Evolutionary conservation across 2,113 vertebrate species (phyloP).

Genomic region (Halichoerus grypus): DNA sequence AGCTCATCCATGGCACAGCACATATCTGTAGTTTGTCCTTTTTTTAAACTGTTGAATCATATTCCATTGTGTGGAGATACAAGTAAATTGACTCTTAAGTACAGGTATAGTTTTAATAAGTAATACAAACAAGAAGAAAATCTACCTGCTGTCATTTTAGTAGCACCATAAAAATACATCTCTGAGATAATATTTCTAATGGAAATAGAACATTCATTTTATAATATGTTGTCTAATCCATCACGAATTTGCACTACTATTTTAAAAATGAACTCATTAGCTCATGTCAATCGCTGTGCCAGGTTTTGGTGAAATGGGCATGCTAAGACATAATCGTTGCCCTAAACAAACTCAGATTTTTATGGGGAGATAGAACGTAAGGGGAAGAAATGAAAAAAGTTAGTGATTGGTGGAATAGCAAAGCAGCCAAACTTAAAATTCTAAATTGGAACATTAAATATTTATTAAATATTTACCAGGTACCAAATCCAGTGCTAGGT

Average conservation of each 20-base stretch:
- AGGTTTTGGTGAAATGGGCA: neutral
- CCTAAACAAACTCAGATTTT: neutral
- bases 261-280: constrained; percentile 13
- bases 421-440: neutral
- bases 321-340: neutral
- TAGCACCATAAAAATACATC: neutral
- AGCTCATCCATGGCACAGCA: neutral
- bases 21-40: neutral
- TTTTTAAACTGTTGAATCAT: neutral
- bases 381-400: neutral
- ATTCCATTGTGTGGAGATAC: neutral
- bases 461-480: neutral
- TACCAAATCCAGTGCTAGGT: neutral
- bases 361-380: neutral
- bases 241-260: neutral
- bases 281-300: neutral
- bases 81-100: neutral
- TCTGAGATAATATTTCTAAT: neutral
- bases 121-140: neutral
- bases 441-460: neutral
- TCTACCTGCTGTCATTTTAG: neutral
- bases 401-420: neutral
- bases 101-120: neutral
- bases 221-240: neutral
- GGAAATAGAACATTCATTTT: neutral